Base-by-base conservation (phyloP, 2,888 invertebrate species). In the Lordiphosa andalusiaca region DNA sequence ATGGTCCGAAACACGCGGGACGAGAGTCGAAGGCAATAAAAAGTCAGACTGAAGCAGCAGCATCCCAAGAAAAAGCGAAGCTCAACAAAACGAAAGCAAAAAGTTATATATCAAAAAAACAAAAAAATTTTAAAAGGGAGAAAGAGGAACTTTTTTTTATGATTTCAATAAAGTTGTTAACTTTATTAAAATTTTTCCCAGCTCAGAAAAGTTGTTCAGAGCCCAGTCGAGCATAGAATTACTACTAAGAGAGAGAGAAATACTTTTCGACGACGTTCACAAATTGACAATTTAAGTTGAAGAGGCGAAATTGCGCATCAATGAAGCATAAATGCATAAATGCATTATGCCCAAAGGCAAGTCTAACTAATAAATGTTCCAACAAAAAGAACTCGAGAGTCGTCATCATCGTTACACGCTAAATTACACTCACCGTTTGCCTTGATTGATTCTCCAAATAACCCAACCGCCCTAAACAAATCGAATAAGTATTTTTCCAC, bases 201-300 rank as follows among this genome's bases (percentile, higher is more conserved):
- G 75, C 74, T 70, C 50, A 69, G 74, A 62, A 53, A 83, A 80
- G 84, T 81, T 80, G 68, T 63, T 72, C 61, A 72, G 67, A 63
- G 76, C 72, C 58, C 84, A 84, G 68, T 77, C 67, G 67, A 81
- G 84, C 84, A 72, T 73, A 73, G 84, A 81, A 84, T 83, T 83
- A 83, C 78, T 80, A 76, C 68, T 62, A 63, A n/a, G 19, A 30
- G 19, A n/a, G 19, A 16, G 19, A 35, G 46, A 46, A 80, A 80
- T 83, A 83, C 77, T 81, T 72, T 80, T 76, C 74, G 62, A 63
- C 76, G 76, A 63, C 66, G 71, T 58, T 65, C 84, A 73, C 76
- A 80, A 83, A 80, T 80, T 83, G 81, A 84, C 81, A 80, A 80
- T 80, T 80, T 81, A 80, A 83, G 77, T 83, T 83, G 49, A n/a